Evolutionary conservation across 2,797 vertebrate genomes (phyloP).

Genomic region (Podarcis lilfordi): DNA sequence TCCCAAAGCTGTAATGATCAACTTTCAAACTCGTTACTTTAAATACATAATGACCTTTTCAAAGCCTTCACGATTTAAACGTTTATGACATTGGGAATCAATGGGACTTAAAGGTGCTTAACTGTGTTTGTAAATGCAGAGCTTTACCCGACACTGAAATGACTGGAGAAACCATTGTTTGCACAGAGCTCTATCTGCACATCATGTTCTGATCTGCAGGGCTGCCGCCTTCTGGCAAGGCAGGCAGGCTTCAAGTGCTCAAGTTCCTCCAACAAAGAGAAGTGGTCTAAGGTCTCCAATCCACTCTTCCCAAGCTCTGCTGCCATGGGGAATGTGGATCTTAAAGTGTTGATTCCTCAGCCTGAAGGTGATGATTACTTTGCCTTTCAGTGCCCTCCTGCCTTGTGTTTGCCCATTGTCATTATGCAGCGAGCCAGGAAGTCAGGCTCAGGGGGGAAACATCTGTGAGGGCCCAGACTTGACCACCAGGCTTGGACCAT

Average conservation of each 20-base stretch:
- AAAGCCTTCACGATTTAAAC: slow-evolving; percentile 12
- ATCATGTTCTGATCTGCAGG: background rate
- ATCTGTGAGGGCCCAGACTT: too few species aligned
- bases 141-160: background rate
- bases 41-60: slow-evolving; percentile 25
- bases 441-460: too few species aligned
- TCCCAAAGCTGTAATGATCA: background rate
- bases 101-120: slow-evolving; percentile 20
- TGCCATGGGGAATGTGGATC: background rate
- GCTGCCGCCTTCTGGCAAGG: background rate
- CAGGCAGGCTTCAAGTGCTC: too few species aligned
- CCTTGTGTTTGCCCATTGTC: background rate
- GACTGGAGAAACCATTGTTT: background rate
- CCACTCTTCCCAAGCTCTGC: background rate
- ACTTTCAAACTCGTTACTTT: slow-evolving; percentile 11
- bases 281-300: background rate
- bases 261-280: too few species aligned
- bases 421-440: too few species aligned
- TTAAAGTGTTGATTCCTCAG: background rate
- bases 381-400: background rate
- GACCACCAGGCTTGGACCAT: too few species aligned
- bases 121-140: background rate
- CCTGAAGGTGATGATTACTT: background rate
- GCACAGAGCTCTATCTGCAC: background rate
- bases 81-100: slow-evolving; percentile 21